Evolutionary conservation across 2,888 invertebrate genomes (phyloP).

Genomic region (Laspeyria flexula): DNA sequence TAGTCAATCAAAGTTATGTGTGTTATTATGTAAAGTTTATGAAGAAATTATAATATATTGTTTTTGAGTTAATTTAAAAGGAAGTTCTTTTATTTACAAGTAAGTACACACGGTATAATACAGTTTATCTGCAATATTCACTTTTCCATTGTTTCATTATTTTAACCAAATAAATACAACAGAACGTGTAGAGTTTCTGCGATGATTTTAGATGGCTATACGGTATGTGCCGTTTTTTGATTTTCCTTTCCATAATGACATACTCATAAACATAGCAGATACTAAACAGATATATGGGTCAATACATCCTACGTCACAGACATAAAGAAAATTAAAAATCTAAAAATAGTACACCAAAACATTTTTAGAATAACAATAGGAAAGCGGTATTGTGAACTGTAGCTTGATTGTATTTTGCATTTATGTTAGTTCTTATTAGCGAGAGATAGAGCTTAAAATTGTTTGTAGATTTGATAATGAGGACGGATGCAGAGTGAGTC

Average conservation of each 20-base stretch:
- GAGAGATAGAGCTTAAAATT: conserved; percentile 33
- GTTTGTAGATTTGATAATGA: conserved; percentile 14
- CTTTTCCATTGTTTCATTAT: no score
- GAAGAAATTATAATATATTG: no score
- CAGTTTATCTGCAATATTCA: no score
- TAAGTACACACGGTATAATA: no score
- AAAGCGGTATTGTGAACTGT: conserved; percentile 47
- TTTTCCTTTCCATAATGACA: conserved; percentile 3
- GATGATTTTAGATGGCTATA: neutral
- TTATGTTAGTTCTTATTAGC: conserved; percentile 19
- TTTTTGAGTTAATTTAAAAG: no score
- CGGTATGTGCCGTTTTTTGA: neutral
- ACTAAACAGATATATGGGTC: conserved; percentile 59
- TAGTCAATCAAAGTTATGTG: no score
- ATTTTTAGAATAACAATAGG: conserved; percentile 69
- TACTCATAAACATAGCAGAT: conserved; percentile 23
- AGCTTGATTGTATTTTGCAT: conserved; percentile 17
- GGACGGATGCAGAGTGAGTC: conserved; percentile 69
- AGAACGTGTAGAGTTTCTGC: no score
- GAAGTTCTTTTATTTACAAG: no score
- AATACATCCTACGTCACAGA: conserved; percentile 55
- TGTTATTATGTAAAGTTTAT: no score
- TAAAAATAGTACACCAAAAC: conserved; percentile 59
- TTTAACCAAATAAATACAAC: no score
- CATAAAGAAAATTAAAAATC: conserved; percentile 58